These are phyloP conservation scores for Naja naja DNA, from an alignment of 2,113 vertebrate genomes.

Conservation along the genomic window DNA sequence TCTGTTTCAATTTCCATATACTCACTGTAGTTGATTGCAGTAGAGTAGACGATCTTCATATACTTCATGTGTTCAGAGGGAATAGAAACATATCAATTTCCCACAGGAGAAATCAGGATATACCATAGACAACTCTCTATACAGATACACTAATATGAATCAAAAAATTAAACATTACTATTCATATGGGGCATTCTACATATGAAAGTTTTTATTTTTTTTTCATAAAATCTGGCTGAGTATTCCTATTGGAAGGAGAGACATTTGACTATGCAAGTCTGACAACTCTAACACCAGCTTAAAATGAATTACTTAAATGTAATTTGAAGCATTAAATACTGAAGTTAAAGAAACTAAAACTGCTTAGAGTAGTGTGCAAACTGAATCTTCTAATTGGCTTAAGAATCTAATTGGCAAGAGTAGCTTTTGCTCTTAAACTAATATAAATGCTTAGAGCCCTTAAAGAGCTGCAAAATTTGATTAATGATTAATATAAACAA, in stretches of 20 bases:
- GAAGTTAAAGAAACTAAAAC: slow-evolving; percentile 33
- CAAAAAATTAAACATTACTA: neutral
- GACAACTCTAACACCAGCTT: neutral
- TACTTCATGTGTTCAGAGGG: neutral
- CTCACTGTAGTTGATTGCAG: neutral
- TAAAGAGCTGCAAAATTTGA: slow-evolving; percentile 31
- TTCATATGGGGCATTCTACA: neutral
- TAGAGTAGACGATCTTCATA: neutral
- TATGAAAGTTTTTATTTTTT: neutral
- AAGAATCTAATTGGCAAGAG: slow-evolving; percentile 25
- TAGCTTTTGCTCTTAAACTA: slow-evolving; percentile 42
- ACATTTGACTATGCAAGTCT: neutral
- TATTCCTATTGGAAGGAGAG: neutral
- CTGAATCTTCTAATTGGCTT: slow-evolving; percentile 34
- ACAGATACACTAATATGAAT: neutral
- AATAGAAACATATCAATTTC: neutral
- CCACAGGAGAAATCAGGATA: neutral
- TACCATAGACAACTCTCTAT: neutral
- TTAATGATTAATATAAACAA: slow-evolving; percentile 42
- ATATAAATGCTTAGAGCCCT: slow-evolving; percentile 31
- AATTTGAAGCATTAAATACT: slow-evolving; percentile 23
- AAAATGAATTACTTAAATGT: slow-evolving; percentile 4
- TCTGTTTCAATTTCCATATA: neutral
- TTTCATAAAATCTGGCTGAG: neutral
- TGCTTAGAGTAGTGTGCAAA: slow-evolving; percentile 16